A percentile compares a stretch with the other conserved stretches of the same genome.
Conservation (phyloP, 2,113 vertebrate species). For the Psilopsiagon aymara region DNA sequence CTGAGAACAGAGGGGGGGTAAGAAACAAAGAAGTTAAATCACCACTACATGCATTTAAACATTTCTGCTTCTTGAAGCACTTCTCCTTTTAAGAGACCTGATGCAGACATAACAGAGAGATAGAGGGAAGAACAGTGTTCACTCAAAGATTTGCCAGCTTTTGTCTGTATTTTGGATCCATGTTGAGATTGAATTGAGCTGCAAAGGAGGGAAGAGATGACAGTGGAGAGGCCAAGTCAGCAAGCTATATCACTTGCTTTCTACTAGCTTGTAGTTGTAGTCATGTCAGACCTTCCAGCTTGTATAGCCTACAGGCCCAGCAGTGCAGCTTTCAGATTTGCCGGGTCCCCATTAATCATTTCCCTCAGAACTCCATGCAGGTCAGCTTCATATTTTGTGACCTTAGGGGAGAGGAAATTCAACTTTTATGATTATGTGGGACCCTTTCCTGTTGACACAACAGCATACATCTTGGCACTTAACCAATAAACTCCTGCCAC, state of each 20-base stretch:
- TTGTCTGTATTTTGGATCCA: not conserved
- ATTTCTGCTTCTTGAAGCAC: not conserved
- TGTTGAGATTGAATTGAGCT: not conserved
- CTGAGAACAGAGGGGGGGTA: not conserved
- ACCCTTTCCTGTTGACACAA: not conserved
- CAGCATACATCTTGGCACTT: not conserved
- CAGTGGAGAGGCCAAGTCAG: not conserved
- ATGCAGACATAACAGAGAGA: not conserved
- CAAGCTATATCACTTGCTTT: not conserved
- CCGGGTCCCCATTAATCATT: not conserved
- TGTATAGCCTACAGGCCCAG: accelerated
- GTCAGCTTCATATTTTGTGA: not conserved
- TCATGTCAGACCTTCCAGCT: not conserved
- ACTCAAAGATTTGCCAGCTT: not conserved
- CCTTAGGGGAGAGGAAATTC: not conserved
- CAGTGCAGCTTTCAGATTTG: not conserved
- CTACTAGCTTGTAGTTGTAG: not conserved
- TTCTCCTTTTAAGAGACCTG: not conserved
- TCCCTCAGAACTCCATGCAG: not conserved
- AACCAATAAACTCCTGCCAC: not conserved
- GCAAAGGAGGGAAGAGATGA: not conserved
- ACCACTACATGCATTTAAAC: not conserved
- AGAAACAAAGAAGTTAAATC: not conserved
- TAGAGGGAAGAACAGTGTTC: not conserved
- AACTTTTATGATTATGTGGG: not conserved